Conservation (phyloP, 1,140 invertebrate species). For the Drosophila auraria region DNA sequence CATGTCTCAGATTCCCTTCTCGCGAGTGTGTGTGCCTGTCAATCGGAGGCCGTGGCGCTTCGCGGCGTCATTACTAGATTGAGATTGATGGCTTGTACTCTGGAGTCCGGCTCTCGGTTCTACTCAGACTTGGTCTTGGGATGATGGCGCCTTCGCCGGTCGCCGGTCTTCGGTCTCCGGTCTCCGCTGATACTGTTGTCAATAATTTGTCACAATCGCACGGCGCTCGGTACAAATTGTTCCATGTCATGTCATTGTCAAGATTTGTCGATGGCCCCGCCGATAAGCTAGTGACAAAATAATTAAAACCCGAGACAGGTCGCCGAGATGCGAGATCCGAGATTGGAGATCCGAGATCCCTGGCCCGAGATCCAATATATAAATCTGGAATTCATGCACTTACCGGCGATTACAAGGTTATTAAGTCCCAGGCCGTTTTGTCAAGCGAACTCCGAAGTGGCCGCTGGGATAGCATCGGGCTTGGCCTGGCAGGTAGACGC, state of each 20-base stretch:
- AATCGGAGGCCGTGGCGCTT: slow-evolving; percentile 63
- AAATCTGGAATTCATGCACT: slow-evolving; percentile 74
- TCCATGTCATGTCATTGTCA: slow-evolving; percentile 83
- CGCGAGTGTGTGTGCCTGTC: slow-evolving; percentile 28
- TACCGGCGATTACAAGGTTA: slow-evolving; percentile 55
- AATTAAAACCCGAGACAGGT: slow-evolving; percentile 69
- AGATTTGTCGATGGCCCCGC: slow-evolving; percentile 66
- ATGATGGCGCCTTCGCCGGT: slow-evolving; percentile 10
- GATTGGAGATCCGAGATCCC: neutral
- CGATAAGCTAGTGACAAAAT: slow-evolving; percentile 84
- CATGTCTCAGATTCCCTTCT: slow-evolving; percentile 12
- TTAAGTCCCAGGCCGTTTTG: slow-evolving; percentile 54
- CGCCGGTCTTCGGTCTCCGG: slow-evolving; percentile 2
- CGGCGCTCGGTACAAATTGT: slow-evolving; percentile 78
- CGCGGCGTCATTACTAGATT: slow-evolving; percentile 78
- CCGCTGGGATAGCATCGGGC: slow-evolving; percentile 5
- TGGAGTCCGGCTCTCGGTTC: slow-evolving; percentile 2
- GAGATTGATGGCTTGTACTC: slow-evolving; percentile 76
- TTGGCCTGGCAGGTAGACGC: slow-evolving; percentile 18
- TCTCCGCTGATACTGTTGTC: slow-evolving; percentile 69
- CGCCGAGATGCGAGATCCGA: neutral
- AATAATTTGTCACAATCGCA: slow-evolving; percentile 85
- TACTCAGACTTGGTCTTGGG: neutral
- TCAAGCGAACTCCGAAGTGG: slow-evolving; percentile 30
- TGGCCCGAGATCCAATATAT: slow-evolving; percentile 17